Conservation (phyloP, 1,140 invertebrate species). For the Microvelia longipes region DNA sequence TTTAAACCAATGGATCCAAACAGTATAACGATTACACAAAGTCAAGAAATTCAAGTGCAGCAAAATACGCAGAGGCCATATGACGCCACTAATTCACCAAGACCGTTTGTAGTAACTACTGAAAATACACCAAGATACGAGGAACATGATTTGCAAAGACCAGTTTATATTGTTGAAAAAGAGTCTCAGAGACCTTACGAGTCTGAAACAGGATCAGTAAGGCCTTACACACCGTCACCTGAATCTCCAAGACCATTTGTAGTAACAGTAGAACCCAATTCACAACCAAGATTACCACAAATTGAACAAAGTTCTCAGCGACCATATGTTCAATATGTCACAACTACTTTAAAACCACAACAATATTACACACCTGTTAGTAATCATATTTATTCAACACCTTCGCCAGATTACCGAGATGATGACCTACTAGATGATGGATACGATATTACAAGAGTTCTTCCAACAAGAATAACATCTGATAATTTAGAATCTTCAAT, state of each 20-base stretch:
- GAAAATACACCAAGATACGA: not conserved
- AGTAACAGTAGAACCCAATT: not conserved
- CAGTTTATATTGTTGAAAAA: not conserved
- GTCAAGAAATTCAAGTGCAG: conserved; percentile 15
- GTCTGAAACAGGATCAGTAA: not conserved
- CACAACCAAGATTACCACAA: not conserved
- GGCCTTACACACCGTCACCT: not conserved
- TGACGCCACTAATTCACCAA: not conserved
- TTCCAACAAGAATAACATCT: conserved; percentile 52
- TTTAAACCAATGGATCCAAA: not conserved
- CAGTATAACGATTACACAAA: conserved; percentile 15
- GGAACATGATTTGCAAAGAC: not conserved
- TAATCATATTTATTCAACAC: not conserved
- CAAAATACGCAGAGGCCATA: not conserved
- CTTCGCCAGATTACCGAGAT: conserved; percentile 16
- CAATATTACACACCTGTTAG: not conserved
- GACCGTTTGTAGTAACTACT: not conserved
- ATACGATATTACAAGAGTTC: conserved; percentile 49
- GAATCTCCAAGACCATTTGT: not conserved
- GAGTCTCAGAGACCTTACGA: not conserved
- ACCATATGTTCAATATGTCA: not conserved
- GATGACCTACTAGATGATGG: conserved; percentile 38
- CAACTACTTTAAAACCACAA: not conserved
- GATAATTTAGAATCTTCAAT: conserved; percentile 64
- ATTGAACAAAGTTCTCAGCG: not conserved